phyloP scores from a whole-genome alignment of 2,888 invertebrate genomes.

The Gnatocerus cornutus region DNA sequence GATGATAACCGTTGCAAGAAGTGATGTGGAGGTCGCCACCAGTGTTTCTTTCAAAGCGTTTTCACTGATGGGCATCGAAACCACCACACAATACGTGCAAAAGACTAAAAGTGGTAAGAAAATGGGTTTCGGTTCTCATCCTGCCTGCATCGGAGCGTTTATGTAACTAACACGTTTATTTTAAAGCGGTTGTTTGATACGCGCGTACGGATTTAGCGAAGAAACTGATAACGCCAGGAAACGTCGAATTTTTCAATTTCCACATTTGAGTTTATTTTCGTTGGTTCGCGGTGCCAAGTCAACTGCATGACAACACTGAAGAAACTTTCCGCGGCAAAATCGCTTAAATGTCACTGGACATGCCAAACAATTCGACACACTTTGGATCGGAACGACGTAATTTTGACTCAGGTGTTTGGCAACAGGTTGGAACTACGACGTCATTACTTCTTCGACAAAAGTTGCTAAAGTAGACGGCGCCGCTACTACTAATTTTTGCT shows the following conservation, averaged over 20 bases:
- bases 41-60: constrained; percentile 57
- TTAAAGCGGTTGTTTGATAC: constrained; percentile 36
- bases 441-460: constrained; percentile 7
- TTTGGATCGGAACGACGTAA: constrained; percentile 22
- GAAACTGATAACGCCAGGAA: constrained; percentile 6
- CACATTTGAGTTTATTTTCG: constrained; percentile 13
- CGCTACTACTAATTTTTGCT: constrained; percentile 28
- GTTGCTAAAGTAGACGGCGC: constrained; percentile 26
- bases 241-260: constrained; percentile 6
- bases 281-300: constrained; percentile 21
- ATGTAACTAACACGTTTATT: constrained; percentile 29
- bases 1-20: constrained; percentile 64
- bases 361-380: constrained; percentile 22
- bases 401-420: constrained; percentile 42
- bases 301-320: constrained; percentile 17
- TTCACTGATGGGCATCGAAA: constrained; percentile 62
- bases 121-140: background rate
- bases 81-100: constrained; percentile 55
- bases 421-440: constrained; percentile 40
- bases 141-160: constrained; percentile 7
- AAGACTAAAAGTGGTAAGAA: constrained; percentile 59
- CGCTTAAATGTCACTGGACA: constrained; percentile 3
- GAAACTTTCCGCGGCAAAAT: constrained; percentile 16
- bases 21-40: constrained; percentile 62
- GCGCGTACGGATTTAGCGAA: constrained; percentile 1